Percentiles rank a stretch among this genome's conserved stretches.
phyloP scores from a whole-genome alignment of 2,797 vertebrate species.

The Gallinago nigripennis region DNA sequence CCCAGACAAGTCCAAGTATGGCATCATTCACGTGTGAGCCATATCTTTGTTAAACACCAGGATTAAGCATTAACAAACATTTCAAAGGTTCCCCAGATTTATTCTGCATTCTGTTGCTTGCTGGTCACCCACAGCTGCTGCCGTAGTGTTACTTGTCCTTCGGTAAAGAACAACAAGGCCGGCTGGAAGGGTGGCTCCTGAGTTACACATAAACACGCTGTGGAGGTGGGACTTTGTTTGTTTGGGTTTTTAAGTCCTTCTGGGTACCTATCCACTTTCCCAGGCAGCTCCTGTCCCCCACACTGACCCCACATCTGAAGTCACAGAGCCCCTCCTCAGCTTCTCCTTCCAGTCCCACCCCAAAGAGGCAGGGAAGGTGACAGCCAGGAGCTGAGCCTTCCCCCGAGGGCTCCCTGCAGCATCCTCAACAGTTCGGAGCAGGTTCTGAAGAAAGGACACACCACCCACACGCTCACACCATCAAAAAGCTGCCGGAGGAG shows the following conservation, averaged over 20 bases:
- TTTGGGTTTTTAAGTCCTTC: neutral
- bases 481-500: neutral
- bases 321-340: fast-evolving
- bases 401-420: fast-evolving
- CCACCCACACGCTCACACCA: fast-evolving
- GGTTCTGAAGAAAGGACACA: neutral
- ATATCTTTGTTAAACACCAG: neutral
- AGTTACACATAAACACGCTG: neutral
- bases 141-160: neutral
- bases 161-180: neutral
- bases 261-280: neutral
- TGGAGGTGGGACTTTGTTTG: neutral
- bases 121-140: neutral
- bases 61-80: neutral
- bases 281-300: fast-evolving
- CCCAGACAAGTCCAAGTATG: neutral
- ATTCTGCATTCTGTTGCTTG: neutral
- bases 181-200: neutral
- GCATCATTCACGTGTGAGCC: neutral
- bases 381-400: neutral
- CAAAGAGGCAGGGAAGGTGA: neutral
- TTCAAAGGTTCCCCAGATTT: neutral
- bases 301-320: no score
- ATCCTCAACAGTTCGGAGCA: fast-evolving
- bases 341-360: neutral